Evolutionary conservation across 2,113 vertebrate genomes (phyloP).

Genomic region (Chitala chitala): DNA sequence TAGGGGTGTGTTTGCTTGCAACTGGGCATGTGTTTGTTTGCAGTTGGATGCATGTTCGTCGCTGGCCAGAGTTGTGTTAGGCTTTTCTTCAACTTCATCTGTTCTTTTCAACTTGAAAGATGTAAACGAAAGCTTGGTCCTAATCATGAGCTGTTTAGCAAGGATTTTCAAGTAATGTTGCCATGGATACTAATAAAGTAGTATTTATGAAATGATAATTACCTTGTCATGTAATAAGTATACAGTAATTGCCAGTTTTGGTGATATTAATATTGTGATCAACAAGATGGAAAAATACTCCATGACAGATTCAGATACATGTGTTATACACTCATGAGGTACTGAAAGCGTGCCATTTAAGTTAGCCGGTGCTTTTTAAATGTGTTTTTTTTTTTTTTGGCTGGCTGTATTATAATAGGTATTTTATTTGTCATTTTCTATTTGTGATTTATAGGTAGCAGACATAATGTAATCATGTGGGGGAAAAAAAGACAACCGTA

Average conservation of each 20-base stretch:
- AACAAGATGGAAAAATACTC: conserved; percentile 33
- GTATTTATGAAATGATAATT: conserved; percentile 27
- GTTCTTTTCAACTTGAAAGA: conserved; percentile 39
- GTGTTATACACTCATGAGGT: not conserved
- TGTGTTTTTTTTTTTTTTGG: not conserved
- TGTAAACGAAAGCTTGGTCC: conserved; percentile 68
- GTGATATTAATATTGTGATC: conserved; percentile 51
- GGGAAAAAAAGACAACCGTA: not conserved
- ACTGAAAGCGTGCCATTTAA: not conserved
- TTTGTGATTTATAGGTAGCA: not conserved
- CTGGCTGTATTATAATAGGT: not conserved
- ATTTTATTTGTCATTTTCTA: not conserved
- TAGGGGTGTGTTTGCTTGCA: not conserved
- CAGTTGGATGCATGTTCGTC: conserved; percentile 24
- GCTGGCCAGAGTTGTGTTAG: not conserved
- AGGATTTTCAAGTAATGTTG: conserved; percentile 67
- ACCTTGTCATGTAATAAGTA: conserved; percentile 40
- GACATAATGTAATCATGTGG: not conserved
- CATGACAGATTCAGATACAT: not conserved
- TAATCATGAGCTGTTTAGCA: conserved; percentile 70
- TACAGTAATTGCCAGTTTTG: conserved; percentile 66
- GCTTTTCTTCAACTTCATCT: conserved; percentile 16
- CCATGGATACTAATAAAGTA: conserved; percentile 71
- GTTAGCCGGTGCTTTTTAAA: no score
- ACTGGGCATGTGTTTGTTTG: not conserved